phyloP scores from a whole-genome alignment of 2,113 vertebrate genomes.

The Mus musculus region DNA sequence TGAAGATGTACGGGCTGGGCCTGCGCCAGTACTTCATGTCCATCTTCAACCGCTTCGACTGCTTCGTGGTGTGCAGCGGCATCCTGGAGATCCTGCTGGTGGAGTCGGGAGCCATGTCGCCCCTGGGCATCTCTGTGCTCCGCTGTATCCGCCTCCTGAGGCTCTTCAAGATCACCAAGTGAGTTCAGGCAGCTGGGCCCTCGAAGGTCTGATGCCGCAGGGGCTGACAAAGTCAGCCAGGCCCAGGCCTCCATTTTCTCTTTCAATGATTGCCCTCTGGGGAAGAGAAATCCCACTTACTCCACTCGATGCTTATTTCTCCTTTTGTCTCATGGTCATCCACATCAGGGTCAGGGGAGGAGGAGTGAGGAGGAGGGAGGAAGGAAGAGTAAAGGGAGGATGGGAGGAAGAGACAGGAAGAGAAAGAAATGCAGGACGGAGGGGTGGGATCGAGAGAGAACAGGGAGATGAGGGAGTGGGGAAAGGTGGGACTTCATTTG shows the following conservation, averaged over 20 bases:
- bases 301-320: too few species aligned
- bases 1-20: constrained; percentile 98
- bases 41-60: constrained; percentile 98
- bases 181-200: background rate
- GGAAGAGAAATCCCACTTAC: background rate
- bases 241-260: background rate
- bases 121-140: constrained; percentile 97
- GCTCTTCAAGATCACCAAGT: constrained; percentile 98
- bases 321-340: background rate
- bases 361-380: background rate
- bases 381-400: too few species aligned
- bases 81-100: constrained; percentile 94
- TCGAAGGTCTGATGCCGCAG: rapidly evolving
- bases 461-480: background rate
- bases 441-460: too few species aligned
- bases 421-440: too few species aligned
- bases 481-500: too few species aligned
- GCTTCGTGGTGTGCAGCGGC: constrained; percentile 95
- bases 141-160: constrained; percentile 96
- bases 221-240: background rate
- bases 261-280: background rate
- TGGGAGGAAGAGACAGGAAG: background rate
- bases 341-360: too few species aligned
- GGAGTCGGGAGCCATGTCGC: constrained; percentile 89
- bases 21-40: constrained; percentile 97